A percentile compares a stretch with the other conserved stretches of the same genome.
Evolutionary conservation across 2,797 vertebrate species (phyloP).

Genomic region (Diceros bicornis): DNA sequence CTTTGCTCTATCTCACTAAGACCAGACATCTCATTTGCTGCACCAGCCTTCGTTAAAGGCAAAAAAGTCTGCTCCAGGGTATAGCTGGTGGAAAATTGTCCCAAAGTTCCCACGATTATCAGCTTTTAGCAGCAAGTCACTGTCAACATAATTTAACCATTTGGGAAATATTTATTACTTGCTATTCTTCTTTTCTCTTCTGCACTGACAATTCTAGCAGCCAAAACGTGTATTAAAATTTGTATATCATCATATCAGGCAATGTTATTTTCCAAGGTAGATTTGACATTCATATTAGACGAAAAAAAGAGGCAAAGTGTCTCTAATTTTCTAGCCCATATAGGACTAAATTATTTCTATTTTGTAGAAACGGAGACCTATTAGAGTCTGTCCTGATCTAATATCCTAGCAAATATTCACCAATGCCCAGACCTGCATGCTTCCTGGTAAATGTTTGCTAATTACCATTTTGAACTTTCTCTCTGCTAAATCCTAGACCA

Average conservation of each 20-base stretch:
- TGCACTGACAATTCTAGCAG: not conserved
- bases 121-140: not conserved
- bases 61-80: not conserved
- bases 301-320: not conserved
- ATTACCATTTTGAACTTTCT: not conserved
- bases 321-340: not conserved
- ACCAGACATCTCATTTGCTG: not conserved
- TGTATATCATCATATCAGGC: not conserved
- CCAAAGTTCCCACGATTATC: not conserved
- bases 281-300: not conserved
- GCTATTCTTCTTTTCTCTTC: not conserved
- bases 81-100: not conserved
- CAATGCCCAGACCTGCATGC: not conserved
- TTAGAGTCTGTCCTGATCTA: not conserved
- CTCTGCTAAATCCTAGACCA: not conserved
- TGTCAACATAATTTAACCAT: not conserved
- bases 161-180: not conserved
- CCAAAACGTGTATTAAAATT: not conserved
- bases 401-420: not conserved
- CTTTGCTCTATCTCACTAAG: not conserved
- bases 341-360: not conserved
- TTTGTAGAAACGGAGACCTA: not conserved
- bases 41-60: not conserved
- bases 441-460: not conserved
- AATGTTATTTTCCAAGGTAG: not conserved